A percentile compares a stretch with the other conserved stretches of the same genome.
phyloP scores from a whole-genome alignment of 2,888 invertebrate species.

The Julus scanicus region DNA sequence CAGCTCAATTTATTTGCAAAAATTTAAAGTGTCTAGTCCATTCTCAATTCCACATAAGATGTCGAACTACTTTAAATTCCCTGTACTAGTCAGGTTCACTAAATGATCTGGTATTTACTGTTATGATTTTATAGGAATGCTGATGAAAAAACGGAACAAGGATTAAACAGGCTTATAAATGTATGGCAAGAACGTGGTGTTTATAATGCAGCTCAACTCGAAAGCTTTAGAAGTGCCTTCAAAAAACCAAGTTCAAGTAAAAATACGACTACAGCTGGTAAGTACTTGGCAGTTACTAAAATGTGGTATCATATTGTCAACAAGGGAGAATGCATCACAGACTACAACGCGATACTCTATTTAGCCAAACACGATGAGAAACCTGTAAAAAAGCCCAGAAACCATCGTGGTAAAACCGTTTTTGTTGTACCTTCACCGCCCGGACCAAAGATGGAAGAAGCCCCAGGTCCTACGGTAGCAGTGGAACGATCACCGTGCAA shows the following conservation, averaged over 20 bases:
- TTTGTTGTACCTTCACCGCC: constrained; percentile 41
- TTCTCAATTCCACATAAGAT: too few relatives aligned
- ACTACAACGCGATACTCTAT: neutral
- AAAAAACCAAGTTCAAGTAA: constrained; percentile 30
- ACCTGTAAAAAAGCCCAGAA: constrained; percentile 35
- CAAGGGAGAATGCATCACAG: too few relatives aligned
- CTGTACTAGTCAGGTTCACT: too few relatives aligned
- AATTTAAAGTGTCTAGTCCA: neutral
- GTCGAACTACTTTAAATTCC: too few relatives aligned
- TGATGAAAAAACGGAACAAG: constrained; percentile 86
- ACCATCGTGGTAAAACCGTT: constrained; percentile 47
- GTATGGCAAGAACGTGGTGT: constrained; percentile 96
- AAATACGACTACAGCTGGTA: neutral
- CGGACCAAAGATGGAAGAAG: neutral
- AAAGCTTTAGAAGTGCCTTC: constrained; percentile 76
- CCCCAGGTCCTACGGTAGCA: constrained; percentile 59
- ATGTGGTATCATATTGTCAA: too few relatives aligned
- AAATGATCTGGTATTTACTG: neutral
- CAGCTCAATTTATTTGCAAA: neutral
- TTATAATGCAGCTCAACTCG: constrained; percentile 84
- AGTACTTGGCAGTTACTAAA: neutral
- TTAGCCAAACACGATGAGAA: constrained; percentile 18
- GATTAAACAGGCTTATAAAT: constrained; percentile 89
- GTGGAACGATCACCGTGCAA: constrained; percentile 52
- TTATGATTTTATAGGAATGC: constrained; percentile 74